Conservation (phyloP, 2,888 invertebrate genomes). For the Leptinotarsa haldemani region DNA sequence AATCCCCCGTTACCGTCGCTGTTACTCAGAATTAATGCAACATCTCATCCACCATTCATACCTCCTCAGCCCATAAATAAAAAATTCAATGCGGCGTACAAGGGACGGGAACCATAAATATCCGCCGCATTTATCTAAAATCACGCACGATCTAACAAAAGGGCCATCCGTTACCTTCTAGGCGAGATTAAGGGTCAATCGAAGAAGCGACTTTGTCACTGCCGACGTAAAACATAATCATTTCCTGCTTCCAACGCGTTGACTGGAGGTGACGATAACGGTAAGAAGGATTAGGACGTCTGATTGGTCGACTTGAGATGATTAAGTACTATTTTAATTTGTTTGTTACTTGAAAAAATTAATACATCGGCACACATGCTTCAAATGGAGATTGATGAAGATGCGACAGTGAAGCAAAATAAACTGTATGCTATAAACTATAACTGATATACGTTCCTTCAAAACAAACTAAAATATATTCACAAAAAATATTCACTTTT, state of each 20-base stretch:
- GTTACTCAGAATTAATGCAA: slow-evolving; percentile 18
- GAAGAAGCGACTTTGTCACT: not conserved
- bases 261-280: slow-evolving; percentile 15
- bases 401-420: too few species aligned
- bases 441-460: too few species aligned
- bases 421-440: too few species aligned
- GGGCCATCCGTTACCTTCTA: not conserved
- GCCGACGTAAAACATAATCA: not conserved
- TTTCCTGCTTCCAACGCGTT: slow-evolving; percentile 8
- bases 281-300: not conserved
- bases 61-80: slow-evolving; percentile 1
- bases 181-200: not conserved
- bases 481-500: too few species aligned
- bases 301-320: not conserved
- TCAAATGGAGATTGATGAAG: not conserved
- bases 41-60: not conserved
- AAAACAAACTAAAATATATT: too few species aligned
- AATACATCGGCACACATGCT: not conserved
- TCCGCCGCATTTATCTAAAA: slow-evolving; percentile 19
- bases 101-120: slow-evolving; percentile 17
- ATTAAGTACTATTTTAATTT: not conserved
- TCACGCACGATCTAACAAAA: slow-evolving; percentile 18
- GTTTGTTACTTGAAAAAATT: not conserved
- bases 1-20: not conserved
- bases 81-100: slow-evolving; percentile 7